A percentile compares a stretch with the other conserved stretches of the same genome.
Evolutionary conservation across 2,113 vertebrate species (phyloP).

Genomic region (Triplophysa dalaica): DNA sequence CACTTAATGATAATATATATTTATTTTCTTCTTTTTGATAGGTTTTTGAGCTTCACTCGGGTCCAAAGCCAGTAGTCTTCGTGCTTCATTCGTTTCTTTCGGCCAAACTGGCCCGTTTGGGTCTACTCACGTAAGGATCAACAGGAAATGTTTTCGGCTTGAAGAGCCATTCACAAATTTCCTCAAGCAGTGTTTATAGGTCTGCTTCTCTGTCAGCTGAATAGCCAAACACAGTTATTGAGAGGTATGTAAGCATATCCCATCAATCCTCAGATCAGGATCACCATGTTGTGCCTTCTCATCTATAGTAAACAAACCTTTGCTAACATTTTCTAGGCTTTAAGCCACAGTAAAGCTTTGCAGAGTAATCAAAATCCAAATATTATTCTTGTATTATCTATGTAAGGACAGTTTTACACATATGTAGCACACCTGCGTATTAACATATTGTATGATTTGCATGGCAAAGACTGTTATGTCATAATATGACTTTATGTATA

Average conservation of each 20-base stretch:
- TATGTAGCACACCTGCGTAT: conserved; percentile 3
- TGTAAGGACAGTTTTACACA: not conserved
- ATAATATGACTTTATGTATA: conserved; percentile 31
- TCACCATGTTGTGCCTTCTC: conserved; percentile 71
- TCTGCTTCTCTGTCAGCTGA: conserved; percentile 13
- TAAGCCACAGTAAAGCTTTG: conserved; percentile 49
- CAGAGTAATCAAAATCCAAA: conserved; percentile 60
- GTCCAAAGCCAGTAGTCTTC: conserved; percentile 94
- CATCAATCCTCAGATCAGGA: conserved; percentile 66
- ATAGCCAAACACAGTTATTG: not conserved
- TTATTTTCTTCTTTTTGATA: conserved; percentile 54
- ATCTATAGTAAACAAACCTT: conserved; percentile 57
- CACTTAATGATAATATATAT: not conserved
- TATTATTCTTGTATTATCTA: conserved; percentile 56
- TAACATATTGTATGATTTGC: conserved; percentile 20
- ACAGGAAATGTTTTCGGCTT: not conserved
- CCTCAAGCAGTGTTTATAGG: conserved; percentile 5
- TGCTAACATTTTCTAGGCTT: conserved; percentile 23
- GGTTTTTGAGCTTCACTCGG: conserved; percentile 91
- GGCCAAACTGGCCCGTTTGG: conserved; percentile 95
- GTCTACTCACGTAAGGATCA: conserved; percentile 80
- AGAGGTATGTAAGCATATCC: no score
- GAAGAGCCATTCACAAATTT: not conserved
- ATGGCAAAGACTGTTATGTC: conserved; percentile 31
- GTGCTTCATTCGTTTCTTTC: conserved; percentile 96